phyloP scores from a whole-genome alignment of 2,797 vertebrate species.

The Neosalanx taihuensis region DNA sequence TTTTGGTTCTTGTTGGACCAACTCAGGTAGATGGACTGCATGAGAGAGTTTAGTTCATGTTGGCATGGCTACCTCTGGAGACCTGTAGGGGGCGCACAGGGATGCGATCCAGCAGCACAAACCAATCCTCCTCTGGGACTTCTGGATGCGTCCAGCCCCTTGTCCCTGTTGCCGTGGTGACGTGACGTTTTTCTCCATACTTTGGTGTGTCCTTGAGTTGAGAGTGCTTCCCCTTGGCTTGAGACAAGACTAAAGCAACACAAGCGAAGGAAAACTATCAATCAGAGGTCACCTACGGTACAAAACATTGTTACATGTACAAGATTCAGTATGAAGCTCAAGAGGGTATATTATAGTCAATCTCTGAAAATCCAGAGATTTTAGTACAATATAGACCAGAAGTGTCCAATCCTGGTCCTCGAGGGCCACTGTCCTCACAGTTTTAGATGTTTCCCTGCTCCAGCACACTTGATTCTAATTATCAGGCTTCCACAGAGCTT shows the following conservation, averaged over 20 bases:
- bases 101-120: conserved; percentile 11
- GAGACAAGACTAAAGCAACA: background rate
- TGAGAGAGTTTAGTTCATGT: background rate
- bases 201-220: background rate
- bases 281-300: background rate
- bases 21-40: background rate
- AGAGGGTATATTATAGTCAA: background rate
- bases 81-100: background rate
- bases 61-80: conserved; percentile 1
- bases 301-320: background rate
- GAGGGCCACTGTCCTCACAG: too few relatives aligned
- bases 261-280: background rate
- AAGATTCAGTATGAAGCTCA: background rate
- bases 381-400: too few relatives aligned
- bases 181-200: background rate
- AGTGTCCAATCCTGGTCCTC: too few relatives aligned
- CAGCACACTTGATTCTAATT: too few relatives aligned
- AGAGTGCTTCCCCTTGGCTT: background rate
- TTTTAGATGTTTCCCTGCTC: too few relatives aligned
- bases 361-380: background rate
- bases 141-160: background rate
- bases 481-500: too few relatives aligned
- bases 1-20: background rate
- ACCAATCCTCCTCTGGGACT: conserved; percentile 17
- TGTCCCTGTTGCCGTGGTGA: background rate